Evolutionary conservation across 2,113 vertebrate species (phyloP), one percentile per base, ranked within the genome.

Genomic region (Pampusana beccarii): DNA sequence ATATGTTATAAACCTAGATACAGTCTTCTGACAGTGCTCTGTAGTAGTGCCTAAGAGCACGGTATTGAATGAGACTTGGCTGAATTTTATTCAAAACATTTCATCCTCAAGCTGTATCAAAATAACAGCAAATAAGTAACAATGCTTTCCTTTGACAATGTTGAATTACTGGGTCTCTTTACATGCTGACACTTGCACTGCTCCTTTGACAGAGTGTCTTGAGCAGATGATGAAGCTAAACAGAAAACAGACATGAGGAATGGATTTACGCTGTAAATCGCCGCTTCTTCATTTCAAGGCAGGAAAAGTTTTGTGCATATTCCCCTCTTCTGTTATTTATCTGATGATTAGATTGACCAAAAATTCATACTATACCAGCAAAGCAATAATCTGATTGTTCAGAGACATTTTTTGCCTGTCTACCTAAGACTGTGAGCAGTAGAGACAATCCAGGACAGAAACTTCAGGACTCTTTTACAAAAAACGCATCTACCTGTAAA

Each of bases 21-120:
- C 73, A 94, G 90, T 72, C 44, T 90, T 74, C 79, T 94, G 93
- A 88, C 62, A 87, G 69, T 93, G 78, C 78, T 96, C 88, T 86
- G 44, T 61, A 92, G 75, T 80, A 86, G 38, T 92, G 56, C 50
- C 71, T 83, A 80, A 95, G 84, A 88, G 89, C 86, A 93, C 23
- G 50, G 8, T 69, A 61, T 56, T 48, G 46, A 86, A 78, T 73
- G 42, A 80, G 46, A 85, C 78, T 65, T 61, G 29, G 67, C 20
- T 66, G 50, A 86, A 36, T 72, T 82, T 96, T 90, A 75, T 75
- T 96, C 31, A 38, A 19, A 71, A 74, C 42, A 33, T 57, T 81
- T 61, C 36, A 88, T 70, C 67, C 48, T 67, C 54, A 70, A 92
- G 44, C 56, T 80, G 36, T 93, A 94, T 80, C 15, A 86, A 58